These are phyloP conservation scores for Tyrannus savana DNA, from an alignment of 2,113 vertebrate species.

Conservation along the genomic window DNA sequence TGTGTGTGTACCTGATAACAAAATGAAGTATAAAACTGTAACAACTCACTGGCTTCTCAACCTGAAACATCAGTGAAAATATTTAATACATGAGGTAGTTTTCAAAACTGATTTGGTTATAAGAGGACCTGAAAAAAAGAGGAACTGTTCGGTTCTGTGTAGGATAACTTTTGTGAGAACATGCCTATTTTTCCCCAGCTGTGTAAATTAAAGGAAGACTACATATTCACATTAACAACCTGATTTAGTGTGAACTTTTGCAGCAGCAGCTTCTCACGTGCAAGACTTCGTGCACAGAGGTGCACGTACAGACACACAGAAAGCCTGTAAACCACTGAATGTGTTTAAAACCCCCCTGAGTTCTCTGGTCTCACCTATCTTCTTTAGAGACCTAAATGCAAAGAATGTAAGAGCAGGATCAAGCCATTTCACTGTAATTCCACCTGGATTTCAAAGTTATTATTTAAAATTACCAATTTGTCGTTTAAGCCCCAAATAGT, in stretches of 20 bases:
- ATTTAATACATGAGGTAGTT: not conserved
- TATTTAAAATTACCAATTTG: not conserved
- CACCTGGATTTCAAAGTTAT: not conserved
- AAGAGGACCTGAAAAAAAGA: not conserved
- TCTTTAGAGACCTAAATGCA: not conserved
- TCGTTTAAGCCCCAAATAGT: not conserved
- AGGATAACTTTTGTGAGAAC: not conserved
- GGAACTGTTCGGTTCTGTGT: not conserved
- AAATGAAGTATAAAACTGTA: not conserved
- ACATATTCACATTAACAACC: not conserved
- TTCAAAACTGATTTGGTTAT: not conserved
- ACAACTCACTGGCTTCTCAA: not conserved
- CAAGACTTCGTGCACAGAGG: not conserved
- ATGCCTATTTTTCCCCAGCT: not conserved
- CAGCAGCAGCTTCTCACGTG: not conserved
- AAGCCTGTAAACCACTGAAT: not conserved
- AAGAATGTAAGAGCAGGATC: not conserved
- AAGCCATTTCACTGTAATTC: not conserved
- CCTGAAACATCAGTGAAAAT: not conserved
- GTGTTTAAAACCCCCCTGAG: not conserved
- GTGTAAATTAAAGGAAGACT: not conserved
- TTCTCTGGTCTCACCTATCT: not conserved
- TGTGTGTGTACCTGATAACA: not conserved
- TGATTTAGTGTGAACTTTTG: not conserved
- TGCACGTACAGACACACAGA: not conserved